These are phyloP conservation scores for Caenorhabditis drosophilae DNA, from an alignment of 2,888 invertebrate species.

Conservation along the genomic window DNA sequence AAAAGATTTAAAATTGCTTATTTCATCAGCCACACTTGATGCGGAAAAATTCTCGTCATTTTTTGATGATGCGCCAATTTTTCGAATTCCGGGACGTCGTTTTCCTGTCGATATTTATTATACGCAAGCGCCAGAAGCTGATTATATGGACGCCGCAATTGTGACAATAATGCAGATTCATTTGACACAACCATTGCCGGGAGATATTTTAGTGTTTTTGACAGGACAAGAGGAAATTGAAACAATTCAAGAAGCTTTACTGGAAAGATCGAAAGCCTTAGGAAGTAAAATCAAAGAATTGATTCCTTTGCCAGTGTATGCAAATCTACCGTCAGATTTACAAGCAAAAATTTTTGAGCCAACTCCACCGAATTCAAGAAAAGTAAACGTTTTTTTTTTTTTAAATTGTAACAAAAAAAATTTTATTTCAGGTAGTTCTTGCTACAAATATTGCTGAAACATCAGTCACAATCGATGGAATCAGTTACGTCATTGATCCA, in stretches of 20 bases:
- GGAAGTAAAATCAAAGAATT: conserved; percentile 92
- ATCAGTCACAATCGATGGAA: conserved; percentile 96
- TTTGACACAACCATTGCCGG: conserved; percentile 87
- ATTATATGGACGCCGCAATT: conserved; percentile 82
- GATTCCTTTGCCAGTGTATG: conserved; percentile 92
- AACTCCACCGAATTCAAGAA: conserved; percentile 92
- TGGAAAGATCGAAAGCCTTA: conserved; percentile 85
- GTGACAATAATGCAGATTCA: conserved; percentile 90
- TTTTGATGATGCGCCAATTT: conserved; percentile 97
- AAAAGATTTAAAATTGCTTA: conserved; percentile 86
- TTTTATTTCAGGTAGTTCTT: conserved; percentile 80
- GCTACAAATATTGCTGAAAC: conserved; percentile 99
- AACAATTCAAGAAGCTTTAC: conserved; percentile 71
- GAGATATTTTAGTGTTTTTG: conserved; percentile 93
- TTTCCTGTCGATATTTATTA: conserved; percentile 95
- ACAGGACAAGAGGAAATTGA: conserved; percentile 74
- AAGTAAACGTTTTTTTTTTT: conserved; percentile 72
- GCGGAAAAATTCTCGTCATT: conserved; percentile 90
- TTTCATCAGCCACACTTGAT: conserved; percentile 96
- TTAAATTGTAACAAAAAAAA: neutral
- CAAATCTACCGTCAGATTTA: conserved; percentile 97
- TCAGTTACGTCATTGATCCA: conserved; percentile 98
- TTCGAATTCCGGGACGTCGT: conserved; percentile 93
- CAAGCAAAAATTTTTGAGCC: conserved; percentile 98
- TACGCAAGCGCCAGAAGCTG: conserved; percentile 97